Evolutionary conservation across 2,113 vertebrate species (phyloP), one percentile per base, ranked within the genome.

Genomic region (Saccopteryx leptura): DNA sequence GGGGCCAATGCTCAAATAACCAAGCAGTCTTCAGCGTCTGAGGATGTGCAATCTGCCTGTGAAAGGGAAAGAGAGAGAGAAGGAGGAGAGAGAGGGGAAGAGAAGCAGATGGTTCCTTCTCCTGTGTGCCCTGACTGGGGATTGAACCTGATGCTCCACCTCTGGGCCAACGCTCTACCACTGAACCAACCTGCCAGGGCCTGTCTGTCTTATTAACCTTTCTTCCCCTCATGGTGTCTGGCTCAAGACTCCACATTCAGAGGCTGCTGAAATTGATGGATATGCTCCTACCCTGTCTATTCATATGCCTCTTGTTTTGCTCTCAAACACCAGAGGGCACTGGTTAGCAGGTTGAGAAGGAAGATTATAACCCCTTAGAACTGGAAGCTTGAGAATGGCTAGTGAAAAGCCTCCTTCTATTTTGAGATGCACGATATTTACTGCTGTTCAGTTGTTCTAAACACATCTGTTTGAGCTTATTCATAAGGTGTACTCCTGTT

Each of bases 271-370:
- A 39, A 48, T 23, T 33, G 23, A 31, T 28, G 6, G 21, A 60
- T 71, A 4, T 63, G 63, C 31, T 69, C 21, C 0, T 23, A 71
- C 24, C 10, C 33, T 28, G 1, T 80, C 8, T 71, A 11, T 76
- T 89, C 58, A 33, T 23, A 23, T 58, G 9, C 74, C 50, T 89
- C 66, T 58, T 92, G 58, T 95, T 96, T 90, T 84, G 46, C 71
- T 84, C 5, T 52, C 76, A 76, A 87, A 97, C 97, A 95, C 91
- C 68, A 97, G 97, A 96, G 96, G 97, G 89, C 93, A 87, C 74
- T 96, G 39, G 65, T 87, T 60, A 91, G 23, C 75, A 54, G 1
- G 1, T 15, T 61, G 90, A 81, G 39, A 9, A 75, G 48, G 83
- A 84, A 31, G n/a, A 68, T 19, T 58, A 2, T 24, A 71, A 69